Base-by-base conservation (phyloP, 2,888 invertebrate genomes). In the Orthonevra nobilis region DNA sequence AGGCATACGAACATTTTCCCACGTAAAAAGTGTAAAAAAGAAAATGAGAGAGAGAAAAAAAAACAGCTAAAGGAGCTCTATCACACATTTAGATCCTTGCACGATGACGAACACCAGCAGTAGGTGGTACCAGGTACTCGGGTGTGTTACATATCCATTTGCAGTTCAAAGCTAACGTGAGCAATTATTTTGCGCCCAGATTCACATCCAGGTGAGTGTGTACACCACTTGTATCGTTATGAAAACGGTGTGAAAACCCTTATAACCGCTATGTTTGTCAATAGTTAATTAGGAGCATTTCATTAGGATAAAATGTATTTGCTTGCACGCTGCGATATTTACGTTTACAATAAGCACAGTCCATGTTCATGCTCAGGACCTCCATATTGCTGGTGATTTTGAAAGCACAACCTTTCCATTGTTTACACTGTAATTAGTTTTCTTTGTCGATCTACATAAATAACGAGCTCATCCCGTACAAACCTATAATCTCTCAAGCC, bases 271-370 rank as follows among this genome's bases (percentile, higher is more conserved):
- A 10, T 44, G 46, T 66, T 66, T 66, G 66, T 66, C 66, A 66
- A 66, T 66, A 66, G 66, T 66, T 66, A 66, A 56, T 66, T 56
- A 66, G 56, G 17, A 66, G 44, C 66, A 46, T 66, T 66, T 56
- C 66, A 66, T 66, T 56, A 46, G 28, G 56, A 56, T 10, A 20
- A 56, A 56, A 56, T 66, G 44, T 66, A 66, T 66, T 66, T 66
- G 66, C 66, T 66, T 66, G 38, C 46, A 56, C 30, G 34, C 48
- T 42, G 36, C 46, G 28, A 54, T 44, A 38, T 28, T 20, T 46
- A 66, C 66, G 14, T 36, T 26, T 19, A 26, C 20, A 44, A 56
- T 56, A 36, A 46, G 26, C 28, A 36, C 34, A 19, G 9, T 20
- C 23, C 3, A 34, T 17, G 12, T n/a, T n/a, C 7, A n/a, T 19